phyloP scores from a whole-genome alignment of 2,888 invertebrate genomes.

The Platynereis dumerilii region DNA sequence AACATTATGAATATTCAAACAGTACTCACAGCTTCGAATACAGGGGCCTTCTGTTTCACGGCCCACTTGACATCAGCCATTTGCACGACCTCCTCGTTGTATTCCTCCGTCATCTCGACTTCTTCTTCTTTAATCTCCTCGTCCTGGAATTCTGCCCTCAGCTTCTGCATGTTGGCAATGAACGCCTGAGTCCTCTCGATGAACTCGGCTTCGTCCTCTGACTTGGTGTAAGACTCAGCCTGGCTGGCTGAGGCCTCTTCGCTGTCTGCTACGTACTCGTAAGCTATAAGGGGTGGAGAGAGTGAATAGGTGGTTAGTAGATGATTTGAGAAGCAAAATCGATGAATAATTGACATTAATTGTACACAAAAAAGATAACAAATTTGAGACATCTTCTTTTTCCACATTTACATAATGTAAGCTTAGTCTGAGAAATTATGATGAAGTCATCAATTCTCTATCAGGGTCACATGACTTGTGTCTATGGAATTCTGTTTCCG shows the following conservation, averaged over 20 bases:
- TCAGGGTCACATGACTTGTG: too few species aligned
- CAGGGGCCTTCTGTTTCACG: slow-evolving; percentile 19
- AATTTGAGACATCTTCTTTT: too few species aligned
- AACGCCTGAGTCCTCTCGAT: slow-evolving; percentile 39
- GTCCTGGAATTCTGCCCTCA: slow-evolving; percentile 37
- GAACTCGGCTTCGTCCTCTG: slow-evolving; percentile 38
- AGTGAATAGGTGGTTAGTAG: slow-evolving; percentile 3
- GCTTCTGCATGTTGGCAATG: slow-evolving; percentile 39
- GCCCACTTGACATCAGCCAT: slow-evolving; percentile 45
- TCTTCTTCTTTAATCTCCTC: slow-evolving; percentile 30
- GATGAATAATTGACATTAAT: too few species aligned
- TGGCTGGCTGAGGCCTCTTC: slow-evolving; percentile 72
- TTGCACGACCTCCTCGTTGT: slow-evolving; percentile 39
- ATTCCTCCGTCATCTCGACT: slow-evolving; percentile 36
- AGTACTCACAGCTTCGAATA: not conserved
- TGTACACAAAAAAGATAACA: too few species aligned
- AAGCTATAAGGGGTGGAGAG: slow-evolving; percentile 79
- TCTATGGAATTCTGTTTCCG: too few species aligned
- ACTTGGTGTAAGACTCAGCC: slow-evolving; percentile 45
- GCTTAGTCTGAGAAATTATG: too few species aligned
- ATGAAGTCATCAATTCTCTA: too few species aligned
- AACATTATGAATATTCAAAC: too few species aligned
- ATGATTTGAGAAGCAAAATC: too few species aligned
- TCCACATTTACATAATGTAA: too few species aligned
- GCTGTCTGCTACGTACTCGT: slow-evolving; percentile 89